Percentiles rank a stretch among this genome's conserved stretches.
These are phyloP conservation scores for Lacerta viridis DNA, from an alignment of 2,797 vertebrate genomes.

Conservation along the genomic window DNA sequence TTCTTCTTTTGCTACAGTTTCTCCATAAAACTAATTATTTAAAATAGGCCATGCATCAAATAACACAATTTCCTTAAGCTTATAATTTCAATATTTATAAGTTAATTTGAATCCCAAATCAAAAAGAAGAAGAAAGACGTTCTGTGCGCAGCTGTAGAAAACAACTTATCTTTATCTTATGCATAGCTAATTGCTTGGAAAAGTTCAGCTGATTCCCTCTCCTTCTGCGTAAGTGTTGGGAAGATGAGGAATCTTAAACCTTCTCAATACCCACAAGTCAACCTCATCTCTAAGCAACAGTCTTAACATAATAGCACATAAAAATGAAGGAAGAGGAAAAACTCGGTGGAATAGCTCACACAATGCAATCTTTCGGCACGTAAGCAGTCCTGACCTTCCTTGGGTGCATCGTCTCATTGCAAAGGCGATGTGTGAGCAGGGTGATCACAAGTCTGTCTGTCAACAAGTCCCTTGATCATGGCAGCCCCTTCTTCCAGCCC, in stretches of 20 bases:
- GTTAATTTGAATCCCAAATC: conserved; percentile 76
- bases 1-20: conserved; percentile 47
- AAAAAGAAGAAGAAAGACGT: conserved; percentile 54
- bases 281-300: conserved; percentile 40
- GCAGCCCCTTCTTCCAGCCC: not conserved
- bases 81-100: conserved; percentile 78
- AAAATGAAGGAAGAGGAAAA: not conserved
- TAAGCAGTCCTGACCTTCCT: conserved; percentile 9
- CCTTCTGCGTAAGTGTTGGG: conserved; percentile 44
- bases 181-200: conserved; percentile 73
- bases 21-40: conserved; percentile 64
- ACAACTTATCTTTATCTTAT: conserved; percentile 70
- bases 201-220: conserved; percentile 60
- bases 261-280: conserved; percentile 30
- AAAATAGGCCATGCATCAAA: conserved; percentile 68
- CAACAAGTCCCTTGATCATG: not conserved
- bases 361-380: not conserved
- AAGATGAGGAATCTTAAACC: conserved; percentile 41
- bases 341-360: conserved; percentile 17
- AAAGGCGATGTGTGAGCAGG: not conserved
- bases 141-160: conserved; percentile 67
- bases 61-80: conserved; percentile 67
- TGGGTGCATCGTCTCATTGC: not conserved
- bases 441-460: not conserved
- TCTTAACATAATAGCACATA: conserved; percentile 26